A percentile compares a stretch with the other conserved stretches of the same genome.
These are phyloP conservation scores for Microhierax caerulescens DNA, from an alignment of 2,797 vertebrate species.

Conservation along the genomic window DNA sequence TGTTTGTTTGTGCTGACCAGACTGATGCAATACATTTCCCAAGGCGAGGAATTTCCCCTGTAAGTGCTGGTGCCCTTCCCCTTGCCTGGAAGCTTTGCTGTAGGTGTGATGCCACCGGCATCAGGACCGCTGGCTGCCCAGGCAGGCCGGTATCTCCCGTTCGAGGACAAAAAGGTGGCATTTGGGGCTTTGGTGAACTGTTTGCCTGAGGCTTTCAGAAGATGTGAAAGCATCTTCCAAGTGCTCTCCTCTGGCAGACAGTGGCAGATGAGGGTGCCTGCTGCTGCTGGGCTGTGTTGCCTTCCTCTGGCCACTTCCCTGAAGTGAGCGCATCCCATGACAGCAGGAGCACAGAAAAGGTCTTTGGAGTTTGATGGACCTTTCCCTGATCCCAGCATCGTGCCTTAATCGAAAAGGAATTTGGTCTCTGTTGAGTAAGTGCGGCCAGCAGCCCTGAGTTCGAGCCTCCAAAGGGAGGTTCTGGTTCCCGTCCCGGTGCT, in stretches of 20 bases:
- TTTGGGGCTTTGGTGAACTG: neutral
- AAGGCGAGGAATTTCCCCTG: neutral
- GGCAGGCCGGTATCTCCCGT: no score
- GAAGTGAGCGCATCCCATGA: no score
- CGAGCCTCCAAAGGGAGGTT: neutral
- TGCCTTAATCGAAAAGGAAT: no score
- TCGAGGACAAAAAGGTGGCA: accelerated
- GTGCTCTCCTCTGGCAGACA: neutral
- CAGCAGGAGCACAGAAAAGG: neutral
- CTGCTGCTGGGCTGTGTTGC: neutral
- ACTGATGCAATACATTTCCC: accelerated
- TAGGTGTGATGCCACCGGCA: accelerated
- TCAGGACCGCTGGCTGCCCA: neutral
- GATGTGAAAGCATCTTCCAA: neutral
- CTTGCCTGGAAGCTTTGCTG: accelerated
- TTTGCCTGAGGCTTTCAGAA: neutral
- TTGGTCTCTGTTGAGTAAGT: accelerated
- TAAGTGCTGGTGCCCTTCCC: neutral
- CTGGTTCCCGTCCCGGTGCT: accelerated
- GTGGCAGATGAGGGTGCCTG: neutral
- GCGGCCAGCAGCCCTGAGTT: accelerated
- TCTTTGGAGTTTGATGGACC: accelerated
- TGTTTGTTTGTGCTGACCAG: neutral
- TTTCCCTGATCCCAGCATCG: no score
- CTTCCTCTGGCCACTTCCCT: neutral